A percentile compares a stretch with the other conserved stretches of the same genome.
These are phyloP conservation scores for Piaya cayana DNA, from an alignment of 2,113 vertebrate genomes.

Conservation along the genomic window DNA sequence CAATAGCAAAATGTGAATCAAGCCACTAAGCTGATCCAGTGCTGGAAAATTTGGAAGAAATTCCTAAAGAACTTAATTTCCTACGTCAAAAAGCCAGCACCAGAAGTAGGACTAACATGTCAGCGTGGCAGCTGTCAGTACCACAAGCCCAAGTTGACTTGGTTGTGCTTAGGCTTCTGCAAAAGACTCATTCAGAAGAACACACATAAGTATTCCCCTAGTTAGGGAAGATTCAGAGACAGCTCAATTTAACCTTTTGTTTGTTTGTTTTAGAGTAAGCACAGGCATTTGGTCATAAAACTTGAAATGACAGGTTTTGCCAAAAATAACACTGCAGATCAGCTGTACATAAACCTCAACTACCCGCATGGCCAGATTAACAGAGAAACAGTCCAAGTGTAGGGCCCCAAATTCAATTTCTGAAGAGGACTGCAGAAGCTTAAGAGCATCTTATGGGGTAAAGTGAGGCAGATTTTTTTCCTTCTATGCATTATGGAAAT, in stretches of 20 bases:
- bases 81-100: background rate
- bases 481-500: background rate
- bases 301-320: background rate
- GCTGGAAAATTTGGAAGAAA: background rate
- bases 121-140: background rate
- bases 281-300: background rate
- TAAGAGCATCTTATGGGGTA: background rate
- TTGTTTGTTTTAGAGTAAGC: background rate
- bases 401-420: background rate
- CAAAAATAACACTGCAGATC: background rate
- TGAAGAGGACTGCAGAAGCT: background rate
- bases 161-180: background rate
- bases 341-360: background rate
- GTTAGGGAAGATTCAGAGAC: background rate
- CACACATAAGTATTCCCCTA: background rate
- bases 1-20: background rate
- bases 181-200: background rate
- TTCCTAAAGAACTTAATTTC: background rate
- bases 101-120: background rate
- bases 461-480: background rate
- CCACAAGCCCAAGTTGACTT: background rate
- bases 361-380: background rate
- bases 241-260: background rate
- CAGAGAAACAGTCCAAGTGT: background rate
- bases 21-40: background rate